phyloP scores from a whole-genome alignment of 2,113 vertebrate species.

The Phainopepla nitens region DNA sequence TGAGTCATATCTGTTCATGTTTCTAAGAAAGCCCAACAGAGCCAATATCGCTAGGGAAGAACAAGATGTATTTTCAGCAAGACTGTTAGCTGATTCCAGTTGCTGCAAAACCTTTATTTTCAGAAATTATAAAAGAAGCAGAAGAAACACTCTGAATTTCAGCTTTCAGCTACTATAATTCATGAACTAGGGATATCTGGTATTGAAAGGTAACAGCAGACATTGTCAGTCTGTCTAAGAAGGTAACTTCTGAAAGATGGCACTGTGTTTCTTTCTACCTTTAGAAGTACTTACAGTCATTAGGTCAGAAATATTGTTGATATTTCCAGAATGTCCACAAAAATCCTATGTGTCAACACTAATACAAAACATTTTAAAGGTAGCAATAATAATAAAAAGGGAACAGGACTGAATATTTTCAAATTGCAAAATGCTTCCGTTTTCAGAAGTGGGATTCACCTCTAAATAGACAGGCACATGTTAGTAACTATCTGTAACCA shows the following conservation, averaged over 20 bases:
- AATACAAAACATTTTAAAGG: not conserved
- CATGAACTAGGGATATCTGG: not conserved
- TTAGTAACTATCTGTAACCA: not conserved
- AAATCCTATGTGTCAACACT: not conserved
- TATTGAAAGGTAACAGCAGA: not conserved
- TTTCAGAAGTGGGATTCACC: not conserved
- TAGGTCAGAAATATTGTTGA: not conserved
- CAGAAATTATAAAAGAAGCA: not conserved
- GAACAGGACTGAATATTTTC: not conserved
- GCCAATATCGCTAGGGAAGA: not conserved
- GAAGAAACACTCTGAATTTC: not conserved
- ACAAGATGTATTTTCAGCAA: conserved; percentile 31
- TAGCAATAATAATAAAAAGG: not conserved
- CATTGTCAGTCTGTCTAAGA: not conserved
- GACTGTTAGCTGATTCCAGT: not conserved
- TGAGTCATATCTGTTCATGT: conserved; percentile 36
- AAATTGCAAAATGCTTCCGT: not conserved
- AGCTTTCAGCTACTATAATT: not conserved
- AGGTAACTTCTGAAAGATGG: not conserved
- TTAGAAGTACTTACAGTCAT: not conserved
- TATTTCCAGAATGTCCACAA: not conserved
- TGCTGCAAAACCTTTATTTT: not conserved
- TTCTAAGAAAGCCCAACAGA: conserved; percentile 38
- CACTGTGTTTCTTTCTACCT: not conserved
- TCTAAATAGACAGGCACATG: not conserved